These are phyloP conservation scores for Eudorcas thomsonii DNA, from an alignment of 2,113 vertebrate species.

Conservation along the genomic window DNA sequence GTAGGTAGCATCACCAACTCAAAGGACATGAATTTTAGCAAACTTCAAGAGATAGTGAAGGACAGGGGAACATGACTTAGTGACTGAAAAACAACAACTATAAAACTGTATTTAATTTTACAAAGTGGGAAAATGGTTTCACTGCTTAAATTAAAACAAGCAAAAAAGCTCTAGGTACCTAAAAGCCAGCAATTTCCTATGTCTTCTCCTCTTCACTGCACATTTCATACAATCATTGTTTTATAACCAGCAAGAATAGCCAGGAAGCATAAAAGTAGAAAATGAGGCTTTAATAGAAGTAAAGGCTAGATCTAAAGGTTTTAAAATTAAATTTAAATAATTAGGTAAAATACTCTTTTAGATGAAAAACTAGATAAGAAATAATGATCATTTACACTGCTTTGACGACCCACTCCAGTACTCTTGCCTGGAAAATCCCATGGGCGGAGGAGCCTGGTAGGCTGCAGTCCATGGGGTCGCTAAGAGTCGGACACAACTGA, in stretches of 20 bases:
- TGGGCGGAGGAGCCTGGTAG: too few species aligned
- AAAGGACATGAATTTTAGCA: neutral
- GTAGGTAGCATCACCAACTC: neutral
- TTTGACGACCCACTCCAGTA: neutral
- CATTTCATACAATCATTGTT: neutral
- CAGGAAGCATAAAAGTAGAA: neutral
- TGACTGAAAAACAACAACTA: neutral
- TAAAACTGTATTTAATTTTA: neutral
- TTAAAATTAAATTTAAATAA: neutral
- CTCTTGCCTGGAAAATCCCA: too few species aligned
- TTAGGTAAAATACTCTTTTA: neutral
- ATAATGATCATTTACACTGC: neutral
- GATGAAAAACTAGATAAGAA: neutral
- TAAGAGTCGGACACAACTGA: too few species aligned
- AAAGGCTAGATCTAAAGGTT: neutral
- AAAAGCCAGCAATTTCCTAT: neutral
- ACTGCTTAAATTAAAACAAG: neutral
- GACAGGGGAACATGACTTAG: neutral
- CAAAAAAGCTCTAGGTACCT: neutral
- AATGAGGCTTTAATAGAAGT: neutral
- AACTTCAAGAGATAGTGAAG: neutral
- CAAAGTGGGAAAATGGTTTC: neutral
- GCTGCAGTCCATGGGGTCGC: too few species aligned
- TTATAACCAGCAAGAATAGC: neutral
- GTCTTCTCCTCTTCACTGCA: neutral